phyloP scores from a whole-genome alignment of 2,888 invertebrate genomes.

The Chrysolina haemoptera region DNA sequence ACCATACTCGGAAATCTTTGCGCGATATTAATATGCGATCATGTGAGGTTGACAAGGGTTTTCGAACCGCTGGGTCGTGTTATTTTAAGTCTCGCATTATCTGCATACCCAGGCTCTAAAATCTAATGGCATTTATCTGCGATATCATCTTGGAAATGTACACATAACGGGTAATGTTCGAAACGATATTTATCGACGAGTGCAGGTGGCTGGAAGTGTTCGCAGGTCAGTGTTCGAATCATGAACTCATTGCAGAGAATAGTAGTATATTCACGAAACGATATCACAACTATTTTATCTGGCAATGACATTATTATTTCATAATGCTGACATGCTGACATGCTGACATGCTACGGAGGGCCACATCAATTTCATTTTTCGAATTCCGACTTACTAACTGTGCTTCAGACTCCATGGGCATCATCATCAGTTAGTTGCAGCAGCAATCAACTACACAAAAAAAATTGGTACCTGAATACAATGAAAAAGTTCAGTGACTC shows the following conservation, averaged over 20 bases:
- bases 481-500: no score
- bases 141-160: slow-evolving; percentile 29
- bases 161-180: slow-evolving; percentile 2
- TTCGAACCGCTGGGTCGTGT: slow-evolving; percentile 23
- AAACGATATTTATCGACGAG: neutral
- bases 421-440: no score
- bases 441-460: no score
- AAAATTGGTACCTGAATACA: no score
- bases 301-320: no score
- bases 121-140: slow-evolving; percentile 35
- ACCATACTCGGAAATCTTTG: slow-evolving; percentile 37
- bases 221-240: neutral
- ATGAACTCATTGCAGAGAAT: neutral
- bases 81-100: slow-evolving; percentile 38
- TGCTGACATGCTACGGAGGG: no score
- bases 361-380: no score
- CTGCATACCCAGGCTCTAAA: slow-evolving; percentile 38
- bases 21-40: slow-evolving; percentile 32
- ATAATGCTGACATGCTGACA: no score
- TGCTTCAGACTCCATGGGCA: no score
- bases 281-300: no score
- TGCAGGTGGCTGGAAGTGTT: neutral
- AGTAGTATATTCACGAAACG: no score
- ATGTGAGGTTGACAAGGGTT: slow-evolving; percentile 31
- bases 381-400: no score